Evolutionary conservation across 2,113 vertebrate genomes (phyloP), one percentile per base, ranked within the genome.

Genomic region (Athene noctua): DNA sequence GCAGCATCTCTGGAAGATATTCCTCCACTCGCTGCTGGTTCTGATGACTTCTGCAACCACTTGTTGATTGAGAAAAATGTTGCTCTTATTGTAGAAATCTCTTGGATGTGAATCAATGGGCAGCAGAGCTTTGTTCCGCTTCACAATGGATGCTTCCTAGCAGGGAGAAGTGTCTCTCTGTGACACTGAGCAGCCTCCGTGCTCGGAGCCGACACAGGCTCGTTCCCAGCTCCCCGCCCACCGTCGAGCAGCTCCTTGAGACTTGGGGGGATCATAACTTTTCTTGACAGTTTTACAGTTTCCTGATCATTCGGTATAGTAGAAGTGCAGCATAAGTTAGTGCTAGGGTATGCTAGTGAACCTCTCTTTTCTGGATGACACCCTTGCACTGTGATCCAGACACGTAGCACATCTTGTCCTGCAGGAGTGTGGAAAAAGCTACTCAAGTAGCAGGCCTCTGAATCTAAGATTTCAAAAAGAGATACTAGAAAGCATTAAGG

Each of bases 201-300:
- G 0, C 30, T 59, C 0, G 0, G 10, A 51, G 22, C 3, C 2
- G 11, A 15, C 0, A 1, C 13, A 20, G 30, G 20, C 34, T 72
- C 4, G 1, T 66, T 80, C 58, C n/a, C 29, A 71, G 44, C 13
- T 63, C 16, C 18, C 14, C 0, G 0, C 25, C 77, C 23, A 12
- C 12, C 0, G 0, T 9, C 18, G 32, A 52, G 34, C 38, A 67
- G 15, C n/a, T 71, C 44, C 32, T 85, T 2, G 5, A 47, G 26
- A 27, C 1, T 46, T 25, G 13, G 9, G 21, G 5, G 7, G 5
- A 36, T 38, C 27, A 3, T 13, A 44, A 29, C 27, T 20, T 80
- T 52, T 82, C 29, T 70, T 40, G 80, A 13, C 27, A 46, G n/a
- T 14, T 67, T 77, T 54, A 55, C 0, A 0, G 18, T 70, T 70